Evolutionary conservation across 1,140 invertebrate species (phyloP), one percentile per base, ranked within the genome.

Genomic region (Hetaerina americana): DNA sequence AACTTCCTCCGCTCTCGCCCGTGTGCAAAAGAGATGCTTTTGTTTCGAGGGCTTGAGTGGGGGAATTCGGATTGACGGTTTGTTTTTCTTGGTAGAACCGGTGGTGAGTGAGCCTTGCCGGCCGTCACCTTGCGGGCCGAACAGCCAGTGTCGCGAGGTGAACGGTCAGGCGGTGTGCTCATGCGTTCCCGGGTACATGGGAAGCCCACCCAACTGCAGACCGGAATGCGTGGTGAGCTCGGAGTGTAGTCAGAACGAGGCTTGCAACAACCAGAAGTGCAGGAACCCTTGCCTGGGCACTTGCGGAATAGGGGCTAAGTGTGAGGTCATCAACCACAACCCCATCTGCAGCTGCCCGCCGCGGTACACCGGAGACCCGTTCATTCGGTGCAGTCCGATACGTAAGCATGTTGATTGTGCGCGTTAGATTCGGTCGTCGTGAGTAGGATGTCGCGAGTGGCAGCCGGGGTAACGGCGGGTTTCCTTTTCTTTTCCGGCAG

Each of bases 121-220:
- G 67, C 86, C 85, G 69, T 84, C 80, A 71, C 85, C 86, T 28
- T 89, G 87, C 76, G 87, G 87, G 26, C 78, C 87, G 3, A 88
- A 88, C 75, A 81, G 88, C 66, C 81, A 92, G 72, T 94, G 92
- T 81, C 88, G 79, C 77, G 90, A 87, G 78, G 89, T 85, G 25
- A 82, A 84, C 74, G 86, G 85, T 26, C 83, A 85, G 77, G 84
- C 85, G 8, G 83, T 86, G 8, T 89, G 88, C 75, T 82, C 84
- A 66, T 89, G 88, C 76, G 81, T 87, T 25, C 78, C 80, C n/a
- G 84, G 84, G 28, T 88, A 82, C 77, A 84, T 84, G 70, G 88
- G 88, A 40, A 85, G 84, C 76, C 87, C 88, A 68, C 86, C 86
- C 72, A 76, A 80, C 73, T 88, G 87, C 78, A 77, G 85, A 76